These are phyloP conservation scores for Episyrphus balteatus DNA, from an alignment of 1,140 invertebrate genomes.

Conservation along the genomic window DNA sequence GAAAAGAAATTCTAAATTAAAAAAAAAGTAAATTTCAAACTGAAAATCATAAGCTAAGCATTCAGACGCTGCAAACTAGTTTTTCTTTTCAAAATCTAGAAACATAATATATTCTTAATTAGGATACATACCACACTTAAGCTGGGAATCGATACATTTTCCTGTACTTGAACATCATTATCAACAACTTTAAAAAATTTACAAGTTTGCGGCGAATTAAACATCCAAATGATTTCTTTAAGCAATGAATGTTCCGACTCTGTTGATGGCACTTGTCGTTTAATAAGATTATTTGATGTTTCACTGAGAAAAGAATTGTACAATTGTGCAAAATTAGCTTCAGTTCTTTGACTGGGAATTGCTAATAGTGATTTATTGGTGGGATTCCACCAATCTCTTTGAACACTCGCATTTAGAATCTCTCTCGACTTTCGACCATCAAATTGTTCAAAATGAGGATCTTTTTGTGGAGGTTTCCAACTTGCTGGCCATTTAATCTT, in stretches of 20 bases:
- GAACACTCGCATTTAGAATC: constrained; percentile 5
- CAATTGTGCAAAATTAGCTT: constrained; percentile 19
- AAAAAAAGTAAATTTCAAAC: too few species aligned
- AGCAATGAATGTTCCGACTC: constrained; percentile 18
- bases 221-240: constrained; percentile 32
- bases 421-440: not conserved
- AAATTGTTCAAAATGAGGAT: not conserved
- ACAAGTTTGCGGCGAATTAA: constrained; percentile 17
- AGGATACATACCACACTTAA: constrained; percentile 15
- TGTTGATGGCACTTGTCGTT: constrained; percentile 13
- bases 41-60: too few species aligned
- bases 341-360: constrained; percentile 6
- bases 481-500: not conserved
- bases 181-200: constrained; percentile 20
- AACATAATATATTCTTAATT: too few species aligned
- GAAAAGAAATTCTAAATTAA: too few species aligned
- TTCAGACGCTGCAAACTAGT: too few species aligned
- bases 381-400: constrained; percentile 19
- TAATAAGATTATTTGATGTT: constrained; percentile 2
- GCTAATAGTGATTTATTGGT: not conserved
- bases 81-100: too few species aligned
- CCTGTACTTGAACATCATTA: constrained; percentile 11
- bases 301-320: constrained; percentile 13
- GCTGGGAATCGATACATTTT: constrained; percentile 17
- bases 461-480: not conserved